phyloP scores from a whole-genome alignment of 2,113 vertebrate genomes.

The Thermophis baileyi region DNA sequence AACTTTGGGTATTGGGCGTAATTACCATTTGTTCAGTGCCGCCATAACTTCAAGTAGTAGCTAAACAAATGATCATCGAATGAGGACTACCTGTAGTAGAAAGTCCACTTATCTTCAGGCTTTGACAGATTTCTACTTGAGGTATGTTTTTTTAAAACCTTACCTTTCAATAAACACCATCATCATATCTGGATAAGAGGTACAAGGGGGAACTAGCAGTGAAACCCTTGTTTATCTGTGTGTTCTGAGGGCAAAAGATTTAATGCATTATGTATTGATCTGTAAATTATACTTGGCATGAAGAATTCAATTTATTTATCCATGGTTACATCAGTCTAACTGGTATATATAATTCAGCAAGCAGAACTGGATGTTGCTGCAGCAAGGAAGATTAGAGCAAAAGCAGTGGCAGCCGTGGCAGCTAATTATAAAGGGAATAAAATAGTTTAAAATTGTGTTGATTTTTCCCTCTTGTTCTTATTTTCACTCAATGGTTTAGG shows the following conservation, averaged over 20 bases:
- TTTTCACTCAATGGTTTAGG: neutral
- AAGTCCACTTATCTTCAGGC: neutral
- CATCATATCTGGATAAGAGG: neutral
- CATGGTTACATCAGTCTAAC: neutral
- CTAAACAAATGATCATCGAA: neutral
- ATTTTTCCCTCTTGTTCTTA: neutral
- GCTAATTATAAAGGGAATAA: neutral
- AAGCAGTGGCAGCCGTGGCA: neutral
- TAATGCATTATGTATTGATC: neutral
- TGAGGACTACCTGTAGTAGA: neutral
- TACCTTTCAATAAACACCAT: neutral
- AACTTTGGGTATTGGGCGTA: neutral
- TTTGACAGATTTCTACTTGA: neutral
- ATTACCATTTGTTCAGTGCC: neutral
- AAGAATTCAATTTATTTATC: neutral
- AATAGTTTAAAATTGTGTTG: neutral
- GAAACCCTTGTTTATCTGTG: neutral
- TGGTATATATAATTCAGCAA: neutral
- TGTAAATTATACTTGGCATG: neutral
- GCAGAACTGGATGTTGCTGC: neutral
- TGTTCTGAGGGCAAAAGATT: neutral
- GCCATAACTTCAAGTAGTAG: neutral
- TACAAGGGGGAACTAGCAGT: neutral
- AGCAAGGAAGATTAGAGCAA: neutral
- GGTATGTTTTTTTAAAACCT: neutral